phyloP scores from a whole-genome alignment of 1,140 invertebrate species.

The Dendrolimus punctatus region DNA sequence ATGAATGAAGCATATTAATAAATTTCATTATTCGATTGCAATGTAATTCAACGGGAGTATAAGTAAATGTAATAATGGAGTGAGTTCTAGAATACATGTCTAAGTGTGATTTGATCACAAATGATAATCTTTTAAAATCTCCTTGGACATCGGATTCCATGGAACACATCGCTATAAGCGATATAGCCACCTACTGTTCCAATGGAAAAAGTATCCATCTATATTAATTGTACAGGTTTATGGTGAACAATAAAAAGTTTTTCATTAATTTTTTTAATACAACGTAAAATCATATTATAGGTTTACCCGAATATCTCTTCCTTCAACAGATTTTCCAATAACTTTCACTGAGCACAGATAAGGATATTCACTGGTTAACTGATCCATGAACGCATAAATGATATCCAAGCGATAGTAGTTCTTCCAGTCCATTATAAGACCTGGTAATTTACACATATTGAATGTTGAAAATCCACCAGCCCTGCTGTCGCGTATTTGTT shows the following conservation, averaged over 20 bases:
- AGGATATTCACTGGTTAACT: slow-evolving; percentile 61
- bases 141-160: too few relatives aligned
- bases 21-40: too few relatives aligned
- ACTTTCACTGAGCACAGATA: slow-evolving; percentile 58
- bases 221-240: background rate
- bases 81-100: too few relatives aligned
- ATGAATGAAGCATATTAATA: too few relatives aligned
- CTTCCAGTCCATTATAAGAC: slow-evolving; percentile 77
- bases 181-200: too few relatives aligned
- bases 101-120: too few relatives aligned
- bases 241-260: slow-evolving; percentile 4
- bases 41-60: too few relatives aligned
- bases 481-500: too few relatives aligned
- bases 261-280: background rate
- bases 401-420: slow-evolving; percentile 80
- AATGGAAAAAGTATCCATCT: background rate
- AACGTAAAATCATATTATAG: slow-evolving; percentile 6
- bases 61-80: too few relatives aligned
- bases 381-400: slow-evolving; percentile 61
- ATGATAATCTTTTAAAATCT: too few relatives aligned
- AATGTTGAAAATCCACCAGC: too few relatives aligned
- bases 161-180: too few relatives aligned
- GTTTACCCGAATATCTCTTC: slow-evolving; percentile 74
- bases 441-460: slow-evolving; percentile 10
- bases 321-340: slow-evolving; percentile 73